Percentiles rank a stretch among this genome's conserved stretches.
Evolutionary conservation across 2,888 invertebrate species (phyloP).

Genomic region (Dione vanillae): DNA sequence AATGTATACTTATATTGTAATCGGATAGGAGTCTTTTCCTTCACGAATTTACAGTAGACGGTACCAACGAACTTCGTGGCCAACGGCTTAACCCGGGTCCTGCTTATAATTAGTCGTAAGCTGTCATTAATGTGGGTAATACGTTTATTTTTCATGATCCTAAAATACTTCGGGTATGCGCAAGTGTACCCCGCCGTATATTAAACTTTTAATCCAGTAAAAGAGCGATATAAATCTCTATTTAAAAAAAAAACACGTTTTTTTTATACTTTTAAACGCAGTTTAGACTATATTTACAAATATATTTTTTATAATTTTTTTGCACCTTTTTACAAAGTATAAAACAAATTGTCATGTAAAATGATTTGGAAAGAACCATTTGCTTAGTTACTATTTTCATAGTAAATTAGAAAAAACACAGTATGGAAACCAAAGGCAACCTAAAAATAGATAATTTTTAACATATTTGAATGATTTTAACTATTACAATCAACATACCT

Average conservation of each 20-base stretch:
- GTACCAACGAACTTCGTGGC: slow-evolving; percentile 35
- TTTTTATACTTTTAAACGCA: background rate
- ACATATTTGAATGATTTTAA: too few species aligned
- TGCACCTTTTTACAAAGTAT: too few species aligned
- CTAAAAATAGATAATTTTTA: too few species aligned
- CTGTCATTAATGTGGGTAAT: slow-evolving; percentile 42
- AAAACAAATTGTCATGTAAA: too few species aligned
- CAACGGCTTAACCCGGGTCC: slow-evolving; percentile 41
- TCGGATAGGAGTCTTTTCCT: background rate
- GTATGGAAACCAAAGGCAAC: too few species aligned
- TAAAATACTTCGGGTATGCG: slow-evolving; percentile 18
- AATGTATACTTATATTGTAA: slow-evolving; percentile 20
- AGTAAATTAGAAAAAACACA: too few species aligned
- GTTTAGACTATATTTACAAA: background rate
- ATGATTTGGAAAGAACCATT: too few species aligned
- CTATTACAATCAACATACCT: too few species aligned
- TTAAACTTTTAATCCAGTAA: slow-evolving; percentile 17
- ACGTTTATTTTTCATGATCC: slow-evolving; percentile 39
- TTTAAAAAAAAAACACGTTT: background rate
- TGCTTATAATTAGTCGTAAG: slow-evolving; percentile 44
- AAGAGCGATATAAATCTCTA: background rate
- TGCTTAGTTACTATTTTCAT: too few species aligned
- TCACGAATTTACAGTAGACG: slow-evolving; percentile 21
- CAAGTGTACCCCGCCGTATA: slow-evolving; percentile 6
- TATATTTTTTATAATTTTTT: too few species aligned